Percentiles rank a stretch among this genome's conserved stretches.
Evolutionary conservation across 1,140 invertebrate genomes (phyloP).

Genomic region (Halictus rubicundus): DNA sequence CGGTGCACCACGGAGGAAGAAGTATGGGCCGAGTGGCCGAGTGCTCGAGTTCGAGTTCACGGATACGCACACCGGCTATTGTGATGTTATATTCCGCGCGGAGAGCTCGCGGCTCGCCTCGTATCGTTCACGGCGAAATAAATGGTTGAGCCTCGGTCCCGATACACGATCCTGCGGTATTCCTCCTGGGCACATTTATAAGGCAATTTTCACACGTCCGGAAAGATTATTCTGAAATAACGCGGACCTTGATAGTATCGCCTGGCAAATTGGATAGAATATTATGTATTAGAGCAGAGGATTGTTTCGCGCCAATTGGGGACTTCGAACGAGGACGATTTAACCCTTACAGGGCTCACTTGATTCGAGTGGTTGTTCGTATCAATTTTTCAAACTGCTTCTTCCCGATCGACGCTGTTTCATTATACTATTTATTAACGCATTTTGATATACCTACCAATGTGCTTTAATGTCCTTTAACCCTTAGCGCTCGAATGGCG

Average conservation of each 20-base stretch:
- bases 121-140: background rate
- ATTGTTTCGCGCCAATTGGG: too few relatives aligned
- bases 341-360: too few relatives aligned
- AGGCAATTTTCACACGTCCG: background rate
- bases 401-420: too few relatives aligned
- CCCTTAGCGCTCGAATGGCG: too few relatives aligned
- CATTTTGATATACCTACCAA: too few relatives aligned
- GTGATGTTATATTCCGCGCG: background rate
- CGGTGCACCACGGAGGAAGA: background rate
- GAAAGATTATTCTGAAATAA: background rate
- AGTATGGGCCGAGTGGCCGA: conserved; percentile 8
- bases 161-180: background rate
- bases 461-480: too few relatives aligned
- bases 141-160: background rate
- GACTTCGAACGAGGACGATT: too few relatives aligned
- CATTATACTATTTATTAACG: too few relatives aligned
- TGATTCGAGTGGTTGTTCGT: too few relatives aligned
- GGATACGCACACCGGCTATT: conserved; percentile 16
- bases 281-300: too few relatives aligned
- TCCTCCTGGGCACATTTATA: background rate
- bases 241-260: background rate
- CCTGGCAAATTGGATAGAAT: too few relatives aligned
- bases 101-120: background rate
- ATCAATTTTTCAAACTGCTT: too few relatives aligned
- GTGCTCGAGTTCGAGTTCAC: conserved; percentile 36